Conservation (phyloP, 2,113 vertebrate genomes). For the Amazona guildingii region DNA sequence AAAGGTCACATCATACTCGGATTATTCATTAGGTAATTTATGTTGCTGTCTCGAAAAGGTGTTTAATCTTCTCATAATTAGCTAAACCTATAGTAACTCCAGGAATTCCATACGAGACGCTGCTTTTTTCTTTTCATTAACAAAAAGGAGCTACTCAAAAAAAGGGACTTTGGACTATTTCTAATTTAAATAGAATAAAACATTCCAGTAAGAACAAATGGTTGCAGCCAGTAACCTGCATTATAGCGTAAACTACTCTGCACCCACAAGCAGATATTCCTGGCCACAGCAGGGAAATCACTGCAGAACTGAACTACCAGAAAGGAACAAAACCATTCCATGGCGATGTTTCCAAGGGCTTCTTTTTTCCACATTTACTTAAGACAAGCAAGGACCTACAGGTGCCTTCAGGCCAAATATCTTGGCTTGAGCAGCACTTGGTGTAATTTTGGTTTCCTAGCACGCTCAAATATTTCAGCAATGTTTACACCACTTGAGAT, state of each 20-base stretch:
- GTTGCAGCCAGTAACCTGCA: background rate
- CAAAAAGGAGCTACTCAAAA: background rate
- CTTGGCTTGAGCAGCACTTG: constrained; percentile 31
- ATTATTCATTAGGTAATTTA: constrained; percentile 11
- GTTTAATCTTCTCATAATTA: background rate
- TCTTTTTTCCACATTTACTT: background rate
- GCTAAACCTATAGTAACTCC: background rate
- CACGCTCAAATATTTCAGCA: constrained; percentile 64
- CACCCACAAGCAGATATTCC: background rate
- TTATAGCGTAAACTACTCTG: background rate
- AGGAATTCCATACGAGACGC: background rate
- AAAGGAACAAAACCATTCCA: background rate
- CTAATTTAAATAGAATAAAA: background rate
- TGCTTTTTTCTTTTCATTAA: background rate
- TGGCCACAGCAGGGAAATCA: background rate
- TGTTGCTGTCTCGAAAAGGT: background rate
- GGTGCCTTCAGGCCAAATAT: constrained; percentile 54
- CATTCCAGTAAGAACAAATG: background rate
- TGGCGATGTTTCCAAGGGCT: background rate
- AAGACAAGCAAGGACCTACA: constrained; percentile 51
- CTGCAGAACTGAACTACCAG: background rate
- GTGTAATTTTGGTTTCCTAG: constrained; percentile 51
- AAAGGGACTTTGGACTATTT: background rate
- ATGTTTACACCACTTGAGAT: constrained; percentile 50
- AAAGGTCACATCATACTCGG: background rate